Conservation (phyloP, 37 sponge, comb jelly and placozoan genomes). For the Chondrilla cf. caribensis region DNA sequence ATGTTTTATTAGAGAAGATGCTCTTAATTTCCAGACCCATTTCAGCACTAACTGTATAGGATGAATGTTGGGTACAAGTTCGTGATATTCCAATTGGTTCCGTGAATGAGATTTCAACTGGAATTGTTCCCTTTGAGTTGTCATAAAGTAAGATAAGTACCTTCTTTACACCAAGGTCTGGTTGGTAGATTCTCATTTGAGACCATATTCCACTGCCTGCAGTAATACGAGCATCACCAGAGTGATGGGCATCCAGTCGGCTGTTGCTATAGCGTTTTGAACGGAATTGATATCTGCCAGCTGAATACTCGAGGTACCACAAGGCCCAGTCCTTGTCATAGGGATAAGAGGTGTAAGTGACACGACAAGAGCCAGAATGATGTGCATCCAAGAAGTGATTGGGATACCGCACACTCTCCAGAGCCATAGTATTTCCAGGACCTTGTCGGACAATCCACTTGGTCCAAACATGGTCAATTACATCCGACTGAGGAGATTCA, state of each 20-base stretch:
- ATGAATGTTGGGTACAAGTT: too few relatives aligned
- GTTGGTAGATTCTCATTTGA: neutral
- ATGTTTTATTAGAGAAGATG: too few relatives aligned
- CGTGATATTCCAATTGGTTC: too few relatives aligned
- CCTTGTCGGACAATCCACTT: neutral
- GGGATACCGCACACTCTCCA: slow-evolving; percentile 2
- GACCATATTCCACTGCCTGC: neutral
- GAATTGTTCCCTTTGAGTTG: too few relatives aligned
- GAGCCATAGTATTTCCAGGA: neutral
- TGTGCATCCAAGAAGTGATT: neutral
- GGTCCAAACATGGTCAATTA: neutral
- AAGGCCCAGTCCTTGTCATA: neutral
- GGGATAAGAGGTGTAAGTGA: neutral
- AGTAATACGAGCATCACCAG: neutral
- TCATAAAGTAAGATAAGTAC: too few relatives aligned
- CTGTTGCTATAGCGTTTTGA: neutral
- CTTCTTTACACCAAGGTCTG: neutral
- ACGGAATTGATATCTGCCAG: neutral
- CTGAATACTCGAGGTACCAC: neutral
- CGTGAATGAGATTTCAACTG: too few relatives aligned
- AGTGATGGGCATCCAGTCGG: neutral
- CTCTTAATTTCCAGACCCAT: too few relatives aligned
- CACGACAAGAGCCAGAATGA: neutral
- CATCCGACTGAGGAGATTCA: neutral
- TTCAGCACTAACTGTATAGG: too few relatives aligned